phyloP scores from a whole-genome alignment of 2,113 vertebrate species.

The Acrocephalus kingi region DNA sequence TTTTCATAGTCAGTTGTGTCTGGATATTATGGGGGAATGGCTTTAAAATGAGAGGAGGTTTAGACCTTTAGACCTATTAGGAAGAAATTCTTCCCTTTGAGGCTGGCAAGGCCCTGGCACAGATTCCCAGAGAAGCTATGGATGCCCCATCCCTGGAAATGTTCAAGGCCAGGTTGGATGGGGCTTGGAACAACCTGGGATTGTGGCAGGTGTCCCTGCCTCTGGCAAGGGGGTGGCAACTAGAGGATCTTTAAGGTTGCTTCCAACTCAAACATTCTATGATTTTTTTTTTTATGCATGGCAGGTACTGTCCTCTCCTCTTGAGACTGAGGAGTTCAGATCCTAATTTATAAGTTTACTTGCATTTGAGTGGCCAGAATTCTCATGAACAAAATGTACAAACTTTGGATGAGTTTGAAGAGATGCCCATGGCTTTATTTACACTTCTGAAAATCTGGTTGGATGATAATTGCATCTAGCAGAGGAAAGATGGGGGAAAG shows the following conservation, averaged over 20 bases:
- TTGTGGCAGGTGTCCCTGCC: background rate
- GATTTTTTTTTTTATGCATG: too few species aligned
- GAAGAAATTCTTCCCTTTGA: background rate
- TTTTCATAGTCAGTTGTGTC: background rate
- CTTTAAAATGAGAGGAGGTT: background rate
- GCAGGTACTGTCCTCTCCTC: background rate
- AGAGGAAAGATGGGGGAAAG: background rate
- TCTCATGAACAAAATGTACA: background rate
- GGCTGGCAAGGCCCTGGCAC: background rate
- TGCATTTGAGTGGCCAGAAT: background rate
- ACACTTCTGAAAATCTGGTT: background rate
- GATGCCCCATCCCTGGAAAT: background rate
- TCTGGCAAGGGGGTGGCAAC: background rate
- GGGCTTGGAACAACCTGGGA: background rate
- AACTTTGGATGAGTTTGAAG: background rate
- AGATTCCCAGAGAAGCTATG: background rate
- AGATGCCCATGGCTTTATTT: background rate
- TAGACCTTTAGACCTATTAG: background rate
- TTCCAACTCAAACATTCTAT: background rate
- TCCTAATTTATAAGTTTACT: background rate
- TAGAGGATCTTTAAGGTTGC: background rate
- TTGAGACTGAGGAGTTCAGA: background rate
- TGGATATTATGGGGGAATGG: background rate
- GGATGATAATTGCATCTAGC: background rate
- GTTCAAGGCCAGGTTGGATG: fast-evolving